Percentiles rank a stretch among this genome's conserved stretches.
phyloP scores from a whole-genome alignment of 2,797 vertebrate genomes.

The Lutjanus campechanus region DNA sequence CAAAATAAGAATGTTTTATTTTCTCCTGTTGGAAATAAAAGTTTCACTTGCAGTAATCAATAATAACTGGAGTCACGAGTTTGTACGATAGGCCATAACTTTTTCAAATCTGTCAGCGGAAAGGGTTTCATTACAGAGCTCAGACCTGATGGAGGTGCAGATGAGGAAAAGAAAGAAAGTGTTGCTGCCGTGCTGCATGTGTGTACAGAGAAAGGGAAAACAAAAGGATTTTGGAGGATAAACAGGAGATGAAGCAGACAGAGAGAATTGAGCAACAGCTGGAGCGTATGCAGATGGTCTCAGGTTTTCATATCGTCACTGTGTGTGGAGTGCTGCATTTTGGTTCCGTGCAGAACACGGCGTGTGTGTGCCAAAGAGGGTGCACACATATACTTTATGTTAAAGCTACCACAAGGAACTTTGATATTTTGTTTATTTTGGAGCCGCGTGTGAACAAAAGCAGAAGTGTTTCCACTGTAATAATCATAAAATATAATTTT shows the following conservation, averaged over 20 bases:
- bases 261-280: slow-evolving; percentile 47
- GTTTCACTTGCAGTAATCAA: slow-evolving; percentile 12
- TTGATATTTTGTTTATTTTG: too few relatives aligned
- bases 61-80: slow-evolving; percentile 6
- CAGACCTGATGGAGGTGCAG: slow-evolving; percentile 9
- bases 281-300: slow-evolving; percentile 39
- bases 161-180: slow-evolving; percentile 5
- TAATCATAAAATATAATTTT: too few relatives aligned
- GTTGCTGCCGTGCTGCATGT: slow-evolving; percentile 30
- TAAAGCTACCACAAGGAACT: not conserved
- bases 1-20: slow-evolving; percentile 21
- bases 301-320: slow-evolving; percentile 43
- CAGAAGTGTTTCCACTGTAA: too few relatives aligned
- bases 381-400: not conserved
- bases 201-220: slow-evolving; percentile 54
- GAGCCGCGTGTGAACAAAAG: too few relatives aligned
- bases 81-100: not conserved
- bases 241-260: slow-evolving; percentile 53
- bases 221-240: slow-evolving; percentile 61
- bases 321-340: slow-evolving; percentile 27
- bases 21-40: slow-evolving; percentile 13
- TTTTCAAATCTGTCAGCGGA: slow-evolving; percentile 6
- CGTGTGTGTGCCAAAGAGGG: not conserved
- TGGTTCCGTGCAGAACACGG: not conserved
- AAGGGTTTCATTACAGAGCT: slow-evolving; percentile 11